Base-by-base conservation (phyloP, 64 coral and sea anemone genomes). In the Montipora cactus region DNA sequence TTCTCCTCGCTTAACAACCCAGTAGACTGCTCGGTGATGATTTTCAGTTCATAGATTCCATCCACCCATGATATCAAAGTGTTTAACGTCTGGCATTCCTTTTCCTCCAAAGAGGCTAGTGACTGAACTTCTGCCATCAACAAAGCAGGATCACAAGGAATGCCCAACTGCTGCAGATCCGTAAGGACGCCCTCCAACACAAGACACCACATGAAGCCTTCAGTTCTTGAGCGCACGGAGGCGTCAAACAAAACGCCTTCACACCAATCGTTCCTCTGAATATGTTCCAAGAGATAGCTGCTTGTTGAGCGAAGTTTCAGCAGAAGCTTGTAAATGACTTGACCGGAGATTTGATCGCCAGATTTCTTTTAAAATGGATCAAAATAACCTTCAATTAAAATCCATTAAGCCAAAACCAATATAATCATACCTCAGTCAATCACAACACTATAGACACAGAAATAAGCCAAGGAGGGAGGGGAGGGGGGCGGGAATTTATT, bases 1-100 rank as follows among this genome's bases (percentile, higher is more conserved):
- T 8, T 73, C 22, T 90, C 91, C 44, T 94, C 64, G 3, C 67
- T 20, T 11, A 96, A 72, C 4, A 91, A 76, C 1, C 53, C 52
- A 8, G 61, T 91, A 58, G 75, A 87, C 21, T 91, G 88, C 70
- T 96, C 95, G 20, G 92, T 84, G 5, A 91, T 49, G 5, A 96
- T 61, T 90, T 96, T 96, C 11, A 96, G 76, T 44, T 96, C 92
- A 58, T 96, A 96, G 4, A 96, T 96, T 48, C 57, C 89, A 15
- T 77, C 20, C 22, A 91, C 52, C 16, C 61, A 61, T 28, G 76
- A 49, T 64, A 96, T 3, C 5, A 96, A 22, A 69, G 66, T 81
- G 3, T 68, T 79, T 5, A 96, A 25, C 75, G 80, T 88, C 88
- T 96, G 95, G 8, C 91, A 91, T 44, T 96, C 88, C 23, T 80